phyloP scores from a whole-genome alignment of 2,113 vertebrate species.

The Chaetorhynchus papuensis region DNA sequence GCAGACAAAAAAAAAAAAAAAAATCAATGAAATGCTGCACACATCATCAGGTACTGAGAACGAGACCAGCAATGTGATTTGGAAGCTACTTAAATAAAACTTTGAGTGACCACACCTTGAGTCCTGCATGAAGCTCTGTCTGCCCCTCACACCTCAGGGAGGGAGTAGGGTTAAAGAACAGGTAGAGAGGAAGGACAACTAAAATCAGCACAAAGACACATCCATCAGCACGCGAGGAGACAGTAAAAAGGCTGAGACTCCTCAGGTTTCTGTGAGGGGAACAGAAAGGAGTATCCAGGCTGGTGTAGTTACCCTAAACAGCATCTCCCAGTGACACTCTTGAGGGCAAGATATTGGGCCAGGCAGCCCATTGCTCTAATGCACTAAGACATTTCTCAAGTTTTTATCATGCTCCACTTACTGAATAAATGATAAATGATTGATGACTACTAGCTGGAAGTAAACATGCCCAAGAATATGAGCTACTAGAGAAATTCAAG shows the following conservation, averaged over 20 bases:
- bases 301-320: not conserved
- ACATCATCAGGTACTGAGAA: not conserved
- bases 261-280: not conserved
- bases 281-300: not conserved
- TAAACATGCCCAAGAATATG: not conserved
- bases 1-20: not conserved
- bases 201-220: not conserved
- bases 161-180: not conserved
- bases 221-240: not conserved
- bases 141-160: not conserved
- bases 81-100: not conserved
- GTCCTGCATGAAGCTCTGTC: not conserved
- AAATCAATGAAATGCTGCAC: not conserved
- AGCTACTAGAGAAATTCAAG: not conserved
- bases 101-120: not conserved
- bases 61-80: not conserved
- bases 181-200: not conserved
- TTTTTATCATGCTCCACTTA: not conserved
- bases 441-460: not conserved
- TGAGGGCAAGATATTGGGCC: not conserved
- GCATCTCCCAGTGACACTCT: not conserved
- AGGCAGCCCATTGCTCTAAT: not conserved
- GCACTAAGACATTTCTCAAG: not conserved
- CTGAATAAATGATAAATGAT: not conserved
- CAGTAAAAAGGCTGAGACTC: not conserved